Conservation (phyloP, 1,140 invertebrate genomes). For the Drosophila bifasciata region DNA sequence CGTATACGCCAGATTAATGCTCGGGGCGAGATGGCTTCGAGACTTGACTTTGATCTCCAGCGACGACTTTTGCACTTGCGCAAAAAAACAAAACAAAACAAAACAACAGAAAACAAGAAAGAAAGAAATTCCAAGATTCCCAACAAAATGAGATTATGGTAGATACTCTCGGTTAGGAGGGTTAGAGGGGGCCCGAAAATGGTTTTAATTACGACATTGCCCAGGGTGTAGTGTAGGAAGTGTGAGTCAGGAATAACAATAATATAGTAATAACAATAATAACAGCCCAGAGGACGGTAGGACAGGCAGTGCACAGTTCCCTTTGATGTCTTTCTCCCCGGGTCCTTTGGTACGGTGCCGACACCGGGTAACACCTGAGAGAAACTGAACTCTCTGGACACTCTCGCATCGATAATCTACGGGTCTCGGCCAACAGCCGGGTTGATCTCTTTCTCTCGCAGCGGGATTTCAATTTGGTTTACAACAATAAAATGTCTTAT, state of each 20-base stretch:
- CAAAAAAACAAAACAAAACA: conserved; percentile 31
- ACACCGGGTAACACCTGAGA: conserved; percentile 44
- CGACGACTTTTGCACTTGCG: conserved; percentile 77
- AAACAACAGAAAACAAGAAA: conserved; percentile 3
- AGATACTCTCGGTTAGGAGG: background rate
- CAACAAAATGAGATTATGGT: conserved; percentile 57
- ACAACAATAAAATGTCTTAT: conserved; percentile 80
- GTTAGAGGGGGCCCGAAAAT: conserved; percentile 24
- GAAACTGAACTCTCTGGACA: conserved; percentile 1
- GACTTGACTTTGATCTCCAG: conserved; percentile 66
- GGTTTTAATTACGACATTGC: conserved; percentile 64
- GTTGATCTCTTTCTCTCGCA: conserved; percentile 58
- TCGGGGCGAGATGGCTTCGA: conserved; percentile 46
- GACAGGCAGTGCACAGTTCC: conserved; percentile 10
- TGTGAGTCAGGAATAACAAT: conserved; percentile 47
- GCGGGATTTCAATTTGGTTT: conserved; percentile 76
- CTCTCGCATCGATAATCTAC: conserved; percentile 37
- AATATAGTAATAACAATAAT: conserved; percentile 27
- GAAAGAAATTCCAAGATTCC: conserved; percentile 8
- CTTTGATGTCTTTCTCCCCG: conserved; percentile 60
- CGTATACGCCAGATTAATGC: conserved; percentile 65
- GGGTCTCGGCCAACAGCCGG: conserved; percentile 18
- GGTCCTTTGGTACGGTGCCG: conserved; percentile 22
- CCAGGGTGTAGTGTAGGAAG: conserved; percentile 47
- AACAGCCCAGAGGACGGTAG: conserved; percentile 29